Conservation (phyloP, 1,140 invertebrate genomes). For the Listronotus oregonensis region DNA sequence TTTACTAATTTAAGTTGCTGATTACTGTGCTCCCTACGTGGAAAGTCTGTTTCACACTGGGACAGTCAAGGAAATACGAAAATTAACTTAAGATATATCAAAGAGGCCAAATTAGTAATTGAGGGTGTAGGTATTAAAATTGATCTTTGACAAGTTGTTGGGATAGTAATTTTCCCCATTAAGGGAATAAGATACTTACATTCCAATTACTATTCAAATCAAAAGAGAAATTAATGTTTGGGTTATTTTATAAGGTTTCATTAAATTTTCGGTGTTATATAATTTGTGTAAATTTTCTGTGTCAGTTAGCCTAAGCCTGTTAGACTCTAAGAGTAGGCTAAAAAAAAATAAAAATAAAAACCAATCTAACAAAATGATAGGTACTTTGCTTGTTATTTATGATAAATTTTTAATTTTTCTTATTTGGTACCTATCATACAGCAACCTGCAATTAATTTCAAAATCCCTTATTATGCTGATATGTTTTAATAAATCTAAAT, state of each 20-base stretch:
- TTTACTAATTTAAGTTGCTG: conserved; percentile 3
- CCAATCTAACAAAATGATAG: too few relatives aligned
- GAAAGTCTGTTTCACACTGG: not conserved
- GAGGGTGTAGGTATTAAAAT: conserved; percentile 17
- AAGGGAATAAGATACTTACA: conserved; percentile 4
- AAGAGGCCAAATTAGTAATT: conserved; percentile 37
- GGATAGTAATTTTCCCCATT: conserved; percentile 19
- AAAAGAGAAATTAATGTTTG: not conserved
- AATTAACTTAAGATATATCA: conserved; percentile 30
- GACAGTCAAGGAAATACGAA: conserved; percentile 17
- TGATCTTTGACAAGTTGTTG: conserved; percentile 11
- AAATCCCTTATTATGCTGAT: too few relatives aligned
- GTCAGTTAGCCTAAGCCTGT: too few relatives aligned
- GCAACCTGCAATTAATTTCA: too few relatives aligned
- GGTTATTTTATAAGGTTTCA: not conserved
- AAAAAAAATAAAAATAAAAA: too few relatives aligned
- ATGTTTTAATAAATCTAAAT: too few relatives aligned
- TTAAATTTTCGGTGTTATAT: not conserved
- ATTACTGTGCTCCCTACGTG: conserved; percentile 1
- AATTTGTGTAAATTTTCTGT: too few relatives aligned
- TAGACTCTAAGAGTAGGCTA: too few relatives aligned
- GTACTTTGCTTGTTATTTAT: too few relatives aligned
- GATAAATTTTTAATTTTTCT: too few relatives aligned
- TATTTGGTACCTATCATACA: too few relatives aligned
- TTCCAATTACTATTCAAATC: conserved; percentile 7